Percentiles rank a stretch among this genome's conserved stretches.
These are phyloP conservation scores for Autographa pulchrina DNA, from an alignment of 2,888 invertebrate species.

Conservation along the genomic window DNA sequence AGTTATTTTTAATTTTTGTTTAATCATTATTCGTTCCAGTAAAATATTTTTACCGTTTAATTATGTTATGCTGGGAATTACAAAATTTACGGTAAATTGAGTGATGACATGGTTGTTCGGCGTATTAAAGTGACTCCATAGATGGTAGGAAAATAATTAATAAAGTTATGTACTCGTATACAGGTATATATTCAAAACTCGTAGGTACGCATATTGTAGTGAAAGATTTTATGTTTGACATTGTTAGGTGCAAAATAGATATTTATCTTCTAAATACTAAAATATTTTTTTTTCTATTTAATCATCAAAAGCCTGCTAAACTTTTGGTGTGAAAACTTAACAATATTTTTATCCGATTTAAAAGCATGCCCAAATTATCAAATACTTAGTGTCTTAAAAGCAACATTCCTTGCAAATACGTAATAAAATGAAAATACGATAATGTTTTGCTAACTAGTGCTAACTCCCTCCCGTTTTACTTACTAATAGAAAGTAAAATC, in stretches of 20 bases:
- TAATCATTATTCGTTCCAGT: neutral
- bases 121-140: neutral
- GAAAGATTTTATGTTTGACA: neutral
- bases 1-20: neutral
- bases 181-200: neutral
- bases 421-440: neutral
- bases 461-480: neutral
- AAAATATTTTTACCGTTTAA: neutral
- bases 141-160: neutral
- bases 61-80: neutral
- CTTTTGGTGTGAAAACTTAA: neutral
- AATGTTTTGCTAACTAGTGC: neutral
- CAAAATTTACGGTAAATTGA: neutral
- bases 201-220: neutral
- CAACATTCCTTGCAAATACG: neutral
- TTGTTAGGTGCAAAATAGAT: neutral
- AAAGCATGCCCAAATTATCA: slow-evolving; percentile 5
- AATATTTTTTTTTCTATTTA: too few relatives aligned
- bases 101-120: neutral
- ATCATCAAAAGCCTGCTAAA: too few relatives aligned
- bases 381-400: neutral
- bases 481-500: neutral
- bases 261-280: too few relatives aligned
- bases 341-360: neutral
- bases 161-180: too few relatives aligned